Evolutionary conservation across 2,888 invertebrate species (phyloP).

Genomic region (Penaeus monodon): DNA sequence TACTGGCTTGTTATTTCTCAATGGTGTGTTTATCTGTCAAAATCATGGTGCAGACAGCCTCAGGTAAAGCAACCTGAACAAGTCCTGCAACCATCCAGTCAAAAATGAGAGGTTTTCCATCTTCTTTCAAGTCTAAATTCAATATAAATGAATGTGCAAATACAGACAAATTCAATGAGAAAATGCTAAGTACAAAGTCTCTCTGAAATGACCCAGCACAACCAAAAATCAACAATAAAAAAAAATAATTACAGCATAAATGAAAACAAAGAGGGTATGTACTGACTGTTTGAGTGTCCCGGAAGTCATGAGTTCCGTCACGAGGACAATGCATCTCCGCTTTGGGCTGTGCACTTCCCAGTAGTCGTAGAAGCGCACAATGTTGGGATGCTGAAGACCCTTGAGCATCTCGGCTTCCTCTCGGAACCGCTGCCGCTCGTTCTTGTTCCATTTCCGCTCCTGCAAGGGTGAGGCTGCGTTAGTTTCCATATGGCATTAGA

Average conservation of each 20-base stretch:
- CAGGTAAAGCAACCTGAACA: no score
- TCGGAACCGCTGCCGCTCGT: conserved; percentile 91
- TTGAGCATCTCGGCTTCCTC: conserved; percentile 99
- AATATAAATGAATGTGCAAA: no score
- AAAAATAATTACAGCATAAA: not conserved
- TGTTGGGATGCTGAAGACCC: conserved; percentile 97
- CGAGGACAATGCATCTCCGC: conserved; percentile 96
- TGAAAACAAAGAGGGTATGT: not conserved
- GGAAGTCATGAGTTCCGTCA: conserved; percentile 99
- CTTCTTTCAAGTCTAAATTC: no score
- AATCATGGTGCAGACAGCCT: no score
- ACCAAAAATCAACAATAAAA: no score
- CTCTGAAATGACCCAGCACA: no score
- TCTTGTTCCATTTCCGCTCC: conserved; percentile 97
- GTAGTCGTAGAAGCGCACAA: conserved; percentile 97
- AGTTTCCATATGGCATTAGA: not conserved
- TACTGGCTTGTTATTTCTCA: no score
- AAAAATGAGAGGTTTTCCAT: no score
- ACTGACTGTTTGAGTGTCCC: conserved; percentile 97
- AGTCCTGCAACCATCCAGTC: no score
- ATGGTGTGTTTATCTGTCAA: no score
- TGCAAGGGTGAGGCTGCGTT: conserved; percentile 68
- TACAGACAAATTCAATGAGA: no score
- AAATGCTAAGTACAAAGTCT: no score
- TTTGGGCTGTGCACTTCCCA: conserved; percentile 95